These are phyloP conservation scores for Tyrophagus putrescentiae DNA, from an alignment of 1,140 invertebrate genomes.

Conservation along the genomic window DNA sequence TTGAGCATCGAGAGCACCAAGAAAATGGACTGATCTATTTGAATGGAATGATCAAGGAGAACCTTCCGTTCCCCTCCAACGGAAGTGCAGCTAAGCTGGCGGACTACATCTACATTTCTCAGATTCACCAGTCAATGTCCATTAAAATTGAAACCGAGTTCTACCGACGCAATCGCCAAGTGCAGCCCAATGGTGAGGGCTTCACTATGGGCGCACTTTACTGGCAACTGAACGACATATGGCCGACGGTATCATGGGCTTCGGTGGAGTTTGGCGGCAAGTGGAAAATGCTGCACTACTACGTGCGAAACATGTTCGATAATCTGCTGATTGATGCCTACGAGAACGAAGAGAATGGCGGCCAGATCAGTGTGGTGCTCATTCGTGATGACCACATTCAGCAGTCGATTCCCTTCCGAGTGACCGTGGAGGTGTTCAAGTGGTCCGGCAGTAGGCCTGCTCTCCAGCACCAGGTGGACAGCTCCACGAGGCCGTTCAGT, in stretches of 20 bases:
- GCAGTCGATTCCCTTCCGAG: constrained; percentile 16
- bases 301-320: constrained; percentile 63
- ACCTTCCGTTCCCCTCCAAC: constrained; percentile 14
- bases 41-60: neutral
- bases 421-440: neutral
- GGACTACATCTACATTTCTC: constrained; percentile 27
- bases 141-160: constrained; percentile 74
- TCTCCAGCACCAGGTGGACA: neutral
- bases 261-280: constrained; percentile 67
- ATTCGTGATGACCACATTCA: constrained; percentile 17
- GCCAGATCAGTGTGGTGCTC: constrained; percentile 15
- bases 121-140: constrained; percentile 70
- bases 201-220: constrained; percentile 83
- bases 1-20: constrained; percentile 66
- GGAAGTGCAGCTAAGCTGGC: constrained; percentile 25
- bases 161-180: constrained; percentile 49
- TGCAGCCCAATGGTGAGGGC: constrained; percentile 45
- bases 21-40: constrained; percentile 39
- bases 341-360: constrained; percentile 29
- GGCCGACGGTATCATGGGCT: constrained; percentile 93
- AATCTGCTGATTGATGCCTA: constrained; percentile 48
- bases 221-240: constrained; percentile 98
- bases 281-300: constrained; percentile 88
- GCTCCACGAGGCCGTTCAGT: neutral
- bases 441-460: neutral